These are phyloP conservation scores for Microdon myrmicae DNA, from an alignment of 2,888 invertebrate genomes.

Conservation along the genomic window DNA sequence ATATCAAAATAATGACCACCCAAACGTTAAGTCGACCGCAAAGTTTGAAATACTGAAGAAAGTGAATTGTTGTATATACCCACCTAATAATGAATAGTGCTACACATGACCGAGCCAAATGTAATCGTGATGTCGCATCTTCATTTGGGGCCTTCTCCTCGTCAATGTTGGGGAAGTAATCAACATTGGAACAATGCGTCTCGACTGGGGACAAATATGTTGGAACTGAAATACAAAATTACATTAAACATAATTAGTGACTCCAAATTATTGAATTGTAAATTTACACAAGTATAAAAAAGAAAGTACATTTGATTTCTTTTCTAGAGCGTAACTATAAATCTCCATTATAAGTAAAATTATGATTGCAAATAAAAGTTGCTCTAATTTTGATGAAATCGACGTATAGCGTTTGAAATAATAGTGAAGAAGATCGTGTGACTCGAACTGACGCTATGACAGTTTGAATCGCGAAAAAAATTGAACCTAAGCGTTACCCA, in stretches of 20 bases:
- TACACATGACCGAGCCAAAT: constrained; percentile 92
- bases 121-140: constrained; percentile 84
- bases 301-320: background rate
- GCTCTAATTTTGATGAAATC: too few relatives aligned
- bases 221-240: constrained; percentile 73
- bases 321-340: too few relatives aligned
- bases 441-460: too few relatives aligned
- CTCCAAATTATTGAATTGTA: too few relatives aligned
- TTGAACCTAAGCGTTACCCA: too few relatives aligned
- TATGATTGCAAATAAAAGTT: too few relatives aligned
- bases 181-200: constrained; percentile 93
- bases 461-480: too few relatives aligned
- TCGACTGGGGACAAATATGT: constrained; percentile 92
- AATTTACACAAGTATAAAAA: background rate
- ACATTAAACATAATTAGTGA: too few relatives aligned
- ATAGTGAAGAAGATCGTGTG: too few relatives aligned
- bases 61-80: constrained; percentile 37
- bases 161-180: constrained; percentile 80
- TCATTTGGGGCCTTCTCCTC: constrained; percentile 64
- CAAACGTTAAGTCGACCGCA: constrained; percentile 10
- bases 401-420: too few relatives aligned
- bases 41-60: constrained; percentile 12
- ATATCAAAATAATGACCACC: constrained; percentile 8
- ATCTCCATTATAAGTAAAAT: too few relatives aligned
- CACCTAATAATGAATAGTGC: constrained; percentile 85